These are phyloP conservation scores for Theristicus caerulescens DNA, from an alignment of 2,113 vertebrate species.

Conservation along the genomic window DNA sequence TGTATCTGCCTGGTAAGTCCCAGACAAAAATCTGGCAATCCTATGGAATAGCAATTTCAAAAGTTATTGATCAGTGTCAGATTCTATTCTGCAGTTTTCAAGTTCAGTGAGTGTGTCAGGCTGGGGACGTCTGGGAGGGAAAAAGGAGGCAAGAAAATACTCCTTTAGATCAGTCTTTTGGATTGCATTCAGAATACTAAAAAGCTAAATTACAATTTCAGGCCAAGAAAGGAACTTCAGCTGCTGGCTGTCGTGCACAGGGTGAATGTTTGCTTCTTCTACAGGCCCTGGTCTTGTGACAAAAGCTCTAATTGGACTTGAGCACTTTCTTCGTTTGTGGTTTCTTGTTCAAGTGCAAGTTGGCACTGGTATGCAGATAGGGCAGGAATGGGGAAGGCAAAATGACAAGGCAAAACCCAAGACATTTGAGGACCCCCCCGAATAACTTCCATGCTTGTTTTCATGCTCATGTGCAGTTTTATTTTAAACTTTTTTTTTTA, in stretches of 20 bases:
- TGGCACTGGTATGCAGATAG: background rate
- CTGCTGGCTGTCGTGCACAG: background rate
- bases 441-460: background rate
- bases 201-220: background rate
- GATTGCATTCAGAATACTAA: background rate
- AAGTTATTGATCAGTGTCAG: background rate
- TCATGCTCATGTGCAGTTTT: background rate
- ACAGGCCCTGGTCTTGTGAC: background rate
- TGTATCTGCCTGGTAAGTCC: background rate
- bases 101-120: background rate
- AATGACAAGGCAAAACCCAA: background rate
- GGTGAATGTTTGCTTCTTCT: background rate
- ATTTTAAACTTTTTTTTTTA: background rate
- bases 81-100: background rate
- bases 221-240: background rate
- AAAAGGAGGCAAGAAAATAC: background rate
- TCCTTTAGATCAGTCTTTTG: background rate
- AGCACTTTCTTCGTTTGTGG: background rate
- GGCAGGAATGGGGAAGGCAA: background rate
- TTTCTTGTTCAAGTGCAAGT: background rate
- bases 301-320: background rate
- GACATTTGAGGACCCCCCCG: background rate
- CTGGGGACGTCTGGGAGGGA: background rate
- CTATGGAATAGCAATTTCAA: background rate
- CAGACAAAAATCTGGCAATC: background rate